A percentile compares a stretch with the other conserved stretches of the same genome.
These are phyloP conservation scores for Netelia inedita DNA, from an alignment of 2,888 invertebrate species.

Conservation along the genomic window DNA sequence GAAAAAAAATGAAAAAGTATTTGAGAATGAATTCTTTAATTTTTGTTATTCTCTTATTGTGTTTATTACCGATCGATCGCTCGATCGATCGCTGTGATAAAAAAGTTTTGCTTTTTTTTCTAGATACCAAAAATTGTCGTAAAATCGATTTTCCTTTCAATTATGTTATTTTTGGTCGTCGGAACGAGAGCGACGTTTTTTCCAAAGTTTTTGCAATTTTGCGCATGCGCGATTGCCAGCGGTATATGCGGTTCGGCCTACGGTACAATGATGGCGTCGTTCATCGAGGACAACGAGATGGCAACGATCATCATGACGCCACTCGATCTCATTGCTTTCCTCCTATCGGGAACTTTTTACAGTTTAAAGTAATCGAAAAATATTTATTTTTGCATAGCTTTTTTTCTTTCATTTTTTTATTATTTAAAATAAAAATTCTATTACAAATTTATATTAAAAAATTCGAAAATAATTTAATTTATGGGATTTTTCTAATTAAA, in stretches of 20 bases:
- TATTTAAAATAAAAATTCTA: too few relatives aligned
- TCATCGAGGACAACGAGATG: conserved; percentile 85
- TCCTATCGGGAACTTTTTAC: conserved; percentile 86
- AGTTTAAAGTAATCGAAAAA: conserved; percentile 73
- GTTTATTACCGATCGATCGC: too few relatives aligned
- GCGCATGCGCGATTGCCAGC: conserved; percentile 54
- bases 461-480: background rate
- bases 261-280: conserved; percentile 86
- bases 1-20: too few relatives aligned
- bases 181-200: conserved; percentile 45
- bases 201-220: conserved; percentile 63
- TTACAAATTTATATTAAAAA: background rate
- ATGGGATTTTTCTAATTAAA: background rate
- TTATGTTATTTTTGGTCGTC: conserved; percentile 67
- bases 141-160: conserved; percentile 72
- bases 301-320: conserved; percentile 86
- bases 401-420: too few relatives aligned
- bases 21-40: too few relatives aligned
- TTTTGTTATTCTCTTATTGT: too few relatives aligned
- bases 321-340: conserved; percentile 85
- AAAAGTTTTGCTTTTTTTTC: background rate
- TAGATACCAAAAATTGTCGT: conserved; percentile 72
- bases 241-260: conserved; percentile 72
- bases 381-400: too few relatives aligned
- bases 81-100: too few relatives aligned